Base-by-base conservation (phyloP, 2,113 vertebrate species). In the Columba janthina region DNA sequence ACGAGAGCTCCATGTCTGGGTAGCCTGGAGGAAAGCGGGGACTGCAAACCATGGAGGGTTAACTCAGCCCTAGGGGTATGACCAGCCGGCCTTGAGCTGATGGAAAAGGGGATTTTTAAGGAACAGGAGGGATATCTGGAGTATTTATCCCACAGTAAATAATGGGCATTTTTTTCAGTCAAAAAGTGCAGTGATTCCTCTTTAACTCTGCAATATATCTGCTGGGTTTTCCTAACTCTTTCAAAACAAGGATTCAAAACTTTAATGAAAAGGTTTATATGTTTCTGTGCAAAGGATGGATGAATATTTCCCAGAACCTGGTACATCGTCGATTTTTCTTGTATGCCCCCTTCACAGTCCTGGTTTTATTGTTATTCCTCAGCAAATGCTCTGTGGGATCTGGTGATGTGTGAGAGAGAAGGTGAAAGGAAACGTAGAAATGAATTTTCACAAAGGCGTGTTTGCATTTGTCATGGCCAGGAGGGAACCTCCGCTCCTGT, bases 401-500 rank as follows among this genome's bases (percentile, higher is more conserved):
- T 17, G 18, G 9, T 1, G 4, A 46, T 28, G 17, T 32, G 10
- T 24, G 73, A 86, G 71, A 34, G 36, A 69, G 26, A 15, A 74
- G 42, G 25, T 32, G 12, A 28, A 22, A 29, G 72, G 32, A 89
- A 34, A 34, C 15, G 22, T 11, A 26, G 82, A 42, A 69, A n/a
- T 34, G 21, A 40, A 17, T 10, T 70, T 60, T 48, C 32, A 22
- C 17, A 72, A 65, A 20, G 5, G 10, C 6, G 11, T 1, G 3
- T 48, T 69, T 82, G 31, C 4, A 0, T 9, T 9, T 58, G 38
- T 11, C 0, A 0, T 19, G n/a, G 24, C 36, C 69, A 53, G 64
- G 26, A 87, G 22, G 34, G 17, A 21, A 6, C 22, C 60, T 83
- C 40, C 1, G 5, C 28, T 86, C 22, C 12, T 0, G 0, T 42